Conservation (phyloP, 2,113 vertebrate genomes). For the Nesogale talazaci region DNA sequence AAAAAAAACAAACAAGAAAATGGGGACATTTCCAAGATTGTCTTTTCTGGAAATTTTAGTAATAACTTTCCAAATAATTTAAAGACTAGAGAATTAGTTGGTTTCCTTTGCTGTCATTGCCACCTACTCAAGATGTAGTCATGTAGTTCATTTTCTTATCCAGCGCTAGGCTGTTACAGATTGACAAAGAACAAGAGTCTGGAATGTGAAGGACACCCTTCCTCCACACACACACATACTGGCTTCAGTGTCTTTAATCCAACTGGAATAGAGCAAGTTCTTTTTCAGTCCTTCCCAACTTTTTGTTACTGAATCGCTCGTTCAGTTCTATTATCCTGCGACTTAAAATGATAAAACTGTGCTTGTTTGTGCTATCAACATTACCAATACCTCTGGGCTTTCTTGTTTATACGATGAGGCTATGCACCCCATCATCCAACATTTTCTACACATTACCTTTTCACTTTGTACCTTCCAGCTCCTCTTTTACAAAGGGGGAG, state of each 20-base stretch:
- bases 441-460: neutral
- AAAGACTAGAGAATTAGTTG: slow-evolving; percentile 6
- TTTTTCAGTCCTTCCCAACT: neutral
- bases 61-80: neutral
- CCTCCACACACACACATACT: too few relatives aligned
- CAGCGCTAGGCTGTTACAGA: neutral
- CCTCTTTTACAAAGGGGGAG: neutral
- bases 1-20: neutral
- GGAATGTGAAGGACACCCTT: neutral
- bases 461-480: neutral
- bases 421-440: too few relatives aligned
- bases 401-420: neutral
- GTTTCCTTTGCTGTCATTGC: neutral
- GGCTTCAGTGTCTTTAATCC: neutral
- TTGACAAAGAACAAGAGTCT: neutral
- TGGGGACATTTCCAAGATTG: neutral
- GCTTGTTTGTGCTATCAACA: neutral
- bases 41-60: neutral
- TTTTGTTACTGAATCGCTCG: neutral
- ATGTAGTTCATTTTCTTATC: too few relatives aligned
- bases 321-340: neutral
- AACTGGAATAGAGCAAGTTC: neutral
- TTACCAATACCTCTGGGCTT: neutral
- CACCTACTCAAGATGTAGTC: neutral
- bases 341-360: neutral